These are phyloP conservation scores for Drosophila setosimentum DNA, from an alignment of 2,888 invertebrate genomes.

Conservation along the genomic window DNA sequence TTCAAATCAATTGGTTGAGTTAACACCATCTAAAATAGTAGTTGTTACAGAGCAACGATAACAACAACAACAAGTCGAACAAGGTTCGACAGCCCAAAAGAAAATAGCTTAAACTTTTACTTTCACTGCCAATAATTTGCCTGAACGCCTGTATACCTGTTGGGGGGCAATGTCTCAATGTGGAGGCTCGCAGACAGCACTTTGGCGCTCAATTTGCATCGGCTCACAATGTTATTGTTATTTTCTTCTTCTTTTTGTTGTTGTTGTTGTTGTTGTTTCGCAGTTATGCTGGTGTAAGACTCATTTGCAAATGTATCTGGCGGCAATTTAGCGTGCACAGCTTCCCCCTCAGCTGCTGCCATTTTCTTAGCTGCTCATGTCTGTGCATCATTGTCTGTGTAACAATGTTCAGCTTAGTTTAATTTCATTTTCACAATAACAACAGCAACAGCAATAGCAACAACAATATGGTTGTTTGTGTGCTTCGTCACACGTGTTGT, in stretches of 20 bases:
- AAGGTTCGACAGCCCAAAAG: constrained; percentile 71
- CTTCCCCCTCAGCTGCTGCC: constrained; percentile 1
- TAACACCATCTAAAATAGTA: constrained; percentile 37
- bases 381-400: constrained; percentile 58
- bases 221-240: constrained; percentile 46
- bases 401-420: constrained; percentile 55
- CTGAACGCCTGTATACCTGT: constrained; percentile 32
- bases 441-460: constrained; percentile 44
- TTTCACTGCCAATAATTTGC: constrained; percentile 83
- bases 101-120: constrained; percentile 79
- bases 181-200: constrained; percentile 36
- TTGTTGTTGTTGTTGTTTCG: constrained; percentile 10
- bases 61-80: background rate
- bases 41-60: constrained; percentile 23
- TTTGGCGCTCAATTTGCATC: constrained; percentile 69
- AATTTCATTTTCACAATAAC: constrained; percentile 76
- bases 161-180: constrained; percentile 35
- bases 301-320: constrained; percentile 75
- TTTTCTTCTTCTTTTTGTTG: constrained; percentile 20
- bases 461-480: constrained; percentile 21
- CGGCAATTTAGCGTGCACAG: constrained; percentile 68
- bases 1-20: constrained; percentile 53
- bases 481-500: constrained; percentile 66
- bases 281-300: constrained; percentile 53
- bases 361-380: constrained; percentile 21